phyloP scores from a whole-genome alignment of 2,113 vertebrate genomes.

The Empidonax alnorum region DNA sequence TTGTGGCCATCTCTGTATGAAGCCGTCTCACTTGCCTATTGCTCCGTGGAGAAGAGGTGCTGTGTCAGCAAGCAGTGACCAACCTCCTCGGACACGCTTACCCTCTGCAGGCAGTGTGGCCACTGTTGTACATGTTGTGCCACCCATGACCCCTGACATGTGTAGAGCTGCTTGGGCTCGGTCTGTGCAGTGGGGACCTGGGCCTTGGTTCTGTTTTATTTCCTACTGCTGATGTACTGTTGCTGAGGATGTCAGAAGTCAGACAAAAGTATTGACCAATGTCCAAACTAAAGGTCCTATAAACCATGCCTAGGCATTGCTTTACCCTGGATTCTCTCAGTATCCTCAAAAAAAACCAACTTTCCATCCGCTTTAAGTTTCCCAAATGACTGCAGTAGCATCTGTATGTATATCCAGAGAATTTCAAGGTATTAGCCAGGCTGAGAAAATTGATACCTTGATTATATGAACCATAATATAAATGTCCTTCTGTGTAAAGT shows the following conservation, averaged over 20 bases:
- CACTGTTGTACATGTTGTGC: background rate
- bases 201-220: background rate
- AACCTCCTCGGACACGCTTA: background rate
- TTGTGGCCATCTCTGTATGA: background rate
- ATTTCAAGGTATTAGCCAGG: background rate
- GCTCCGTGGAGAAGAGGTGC: background rate
- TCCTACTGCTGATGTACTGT: background rate
- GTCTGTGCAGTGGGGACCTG: background rate
- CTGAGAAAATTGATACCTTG: background rate
- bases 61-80: background rate
- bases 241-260: background rate
- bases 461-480: background rate
- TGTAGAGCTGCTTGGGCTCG: background rate
- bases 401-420: background rate
- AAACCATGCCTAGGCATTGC: background rate
- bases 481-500: background rate
- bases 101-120: background rate
- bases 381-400: background rate
- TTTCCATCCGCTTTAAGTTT: background rate
- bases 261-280: background rate
- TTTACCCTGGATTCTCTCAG: background rate
- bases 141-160: background rate
- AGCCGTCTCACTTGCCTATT: background rate
- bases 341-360: background rate
- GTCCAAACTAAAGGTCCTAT: background rate